These are phyloP conservation scores for Aphelinus certus DNA, from an alignment of 1,140 invertebrate genomes.

Conservation along the genomic window DNA sequence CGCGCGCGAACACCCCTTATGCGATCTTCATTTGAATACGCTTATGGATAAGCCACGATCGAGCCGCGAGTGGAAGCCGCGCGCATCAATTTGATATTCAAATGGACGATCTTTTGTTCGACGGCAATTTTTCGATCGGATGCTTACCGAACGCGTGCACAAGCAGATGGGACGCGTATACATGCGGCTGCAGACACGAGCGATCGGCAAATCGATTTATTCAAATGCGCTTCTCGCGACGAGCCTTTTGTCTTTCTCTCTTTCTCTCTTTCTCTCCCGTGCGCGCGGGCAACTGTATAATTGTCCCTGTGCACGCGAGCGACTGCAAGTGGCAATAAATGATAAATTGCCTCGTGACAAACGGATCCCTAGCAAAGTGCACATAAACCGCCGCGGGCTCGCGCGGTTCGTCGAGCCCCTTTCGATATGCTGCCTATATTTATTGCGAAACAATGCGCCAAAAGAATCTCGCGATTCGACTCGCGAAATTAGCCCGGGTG, in stretches of 20 bases:
- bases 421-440: no score
- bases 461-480: no score
- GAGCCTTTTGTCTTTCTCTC: no score
- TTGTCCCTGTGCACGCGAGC: constrained; percentile 5
- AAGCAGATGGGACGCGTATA: no score
- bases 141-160: no score
- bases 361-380: background rate
- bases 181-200: background rate
- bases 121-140: constrained; percentile 57
- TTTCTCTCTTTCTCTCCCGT: no score
- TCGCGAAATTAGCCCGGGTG: no score
- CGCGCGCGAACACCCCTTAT: constrained; percentile 54
- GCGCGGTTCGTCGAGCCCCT: no score
- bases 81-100: constrained; percentile 64
- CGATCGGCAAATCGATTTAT: constrained; percentile 43
- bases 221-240: constrained; percentile 11
- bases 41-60: constrained; percentile 62
- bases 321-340: constrained; percentile 35
- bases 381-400: no score
- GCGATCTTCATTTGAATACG: constrained; percentile 66
- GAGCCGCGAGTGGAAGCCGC: background rate
- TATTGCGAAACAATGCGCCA: no score
- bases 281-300: background rate
- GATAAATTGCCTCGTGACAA: constrained; percentile 23
- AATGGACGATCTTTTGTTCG: constrained; percentile 60